Evolutionary conservation across 1,140 invertebrate genomes (phyloP).

Genomic region (Achatina immaculata): DNA sequence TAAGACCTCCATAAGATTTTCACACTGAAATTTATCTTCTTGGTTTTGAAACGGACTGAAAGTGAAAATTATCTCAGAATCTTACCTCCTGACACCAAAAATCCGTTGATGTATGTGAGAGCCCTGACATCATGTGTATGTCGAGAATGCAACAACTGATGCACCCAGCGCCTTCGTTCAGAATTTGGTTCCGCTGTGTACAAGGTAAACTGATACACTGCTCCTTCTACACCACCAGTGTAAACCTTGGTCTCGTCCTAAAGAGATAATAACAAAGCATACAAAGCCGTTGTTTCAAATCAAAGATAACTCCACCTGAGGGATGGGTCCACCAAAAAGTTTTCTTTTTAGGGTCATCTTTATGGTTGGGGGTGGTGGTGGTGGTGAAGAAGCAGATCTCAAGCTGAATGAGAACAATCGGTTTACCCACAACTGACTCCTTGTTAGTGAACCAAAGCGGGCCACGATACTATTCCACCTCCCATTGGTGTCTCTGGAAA

Average conservation of each 20-base stretch:
- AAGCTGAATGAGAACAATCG: no score
- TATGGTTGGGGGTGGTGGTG: no score
- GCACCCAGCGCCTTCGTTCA: conserved; percentile 32
- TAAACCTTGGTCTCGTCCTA: conserved; percentile 26
- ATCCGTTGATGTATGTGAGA: conserved; percentile 18
- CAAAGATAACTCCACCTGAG: conserved; percentile 7
- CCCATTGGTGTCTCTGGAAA: no score
- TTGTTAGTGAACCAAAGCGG: no score
- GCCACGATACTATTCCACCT: no score
- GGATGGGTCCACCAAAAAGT: no score
- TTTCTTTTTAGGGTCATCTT: no score
- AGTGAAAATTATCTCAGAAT: neutral
- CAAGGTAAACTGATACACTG: conserved; percentile 30
- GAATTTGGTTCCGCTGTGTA: conserved; percentile 10
- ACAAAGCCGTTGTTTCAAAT: neutral
- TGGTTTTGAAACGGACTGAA: no score
- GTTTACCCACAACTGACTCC: no score
- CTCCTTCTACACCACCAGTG: conserved; percentile 26
- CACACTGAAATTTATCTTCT: no score
- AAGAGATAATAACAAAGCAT: neutral
- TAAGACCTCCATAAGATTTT: no score
- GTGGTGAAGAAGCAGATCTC: no score
- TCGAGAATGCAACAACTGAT: conserved; percentile 7
- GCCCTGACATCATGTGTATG: conserved; percentile 37
- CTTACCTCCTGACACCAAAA: conserved; percentile 28